Evolutionary conservation across 53 echinoderm and acorn worm genomes (phyloP), one percentile per base, ranked within the genome.

Genomic region (Apostichopus leukothele): DNA sequence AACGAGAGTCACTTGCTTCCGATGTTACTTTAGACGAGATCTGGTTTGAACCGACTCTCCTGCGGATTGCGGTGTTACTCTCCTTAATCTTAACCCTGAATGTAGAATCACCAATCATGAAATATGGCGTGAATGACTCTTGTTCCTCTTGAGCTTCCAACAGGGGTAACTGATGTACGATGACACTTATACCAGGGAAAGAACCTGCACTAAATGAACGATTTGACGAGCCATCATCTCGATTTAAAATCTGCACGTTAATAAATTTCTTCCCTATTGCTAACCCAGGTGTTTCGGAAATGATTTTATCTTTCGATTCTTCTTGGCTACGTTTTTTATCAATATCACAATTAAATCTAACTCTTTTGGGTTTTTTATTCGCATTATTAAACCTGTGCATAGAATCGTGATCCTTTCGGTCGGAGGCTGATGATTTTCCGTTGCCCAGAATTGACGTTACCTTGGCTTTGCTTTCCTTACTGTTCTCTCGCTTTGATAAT

Each of bases 11-110:
- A 25, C 25, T 25, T 25, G 25, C 20, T 75, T 18, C 26, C 4
- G 10, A 1, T 9, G 21, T 75, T 9, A 27, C 0, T 22, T 16
- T 75, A 25, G 25, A 25, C 25, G 25, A 25, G 25, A 0, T 25
- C 25, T 0, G 25, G 0, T 25, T 25, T 25, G 25, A 25, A 25
- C 25, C 25, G 25, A 25, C 25, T 25, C 25, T 25, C 25, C 25
- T 25, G 25, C 25, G 1, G 25, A 25, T 80, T 80, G 20, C 1
- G 19, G 3, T 53, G 5, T 25, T 25, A 25, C 13, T 68, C 18
- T 54, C 80, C 16, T 54, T 80, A 51, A 80, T 80, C 55, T 80
- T 80, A 80, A 80, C 80, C 55, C 80, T 80, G 19, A 80, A 20
- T 80, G 59, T 80, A 6, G 20, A 21, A 18, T 80, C 7, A 11